Conservation (phyloP, 2,888 invertebrate species). For the Tanypteryx hageni region DNA sequence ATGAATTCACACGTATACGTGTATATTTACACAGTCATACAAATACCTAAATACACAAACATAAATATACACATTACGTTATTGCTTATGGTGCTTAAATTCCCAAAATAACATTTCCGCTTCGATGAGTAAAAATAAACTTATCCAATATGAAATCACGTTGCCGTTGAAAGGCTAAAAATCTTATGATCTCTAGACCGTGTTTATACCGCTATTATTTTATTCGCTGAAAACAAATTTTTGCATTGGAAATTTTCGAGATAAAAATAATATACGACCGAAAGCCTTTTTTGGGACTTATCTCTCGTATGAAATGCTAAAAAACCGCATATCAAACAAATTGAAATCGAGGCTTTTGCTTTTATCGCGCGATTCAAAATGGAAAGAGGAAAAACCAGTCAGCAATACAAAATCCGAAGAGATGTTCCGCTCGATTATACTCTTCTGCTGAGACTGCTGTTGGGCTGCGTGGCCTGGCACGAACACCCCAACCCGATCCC, state of each 20-base stretch:
- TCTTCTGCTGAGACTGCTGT: constrained; percentile 57
- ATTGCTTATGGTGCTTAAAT: too few relatives aligned
- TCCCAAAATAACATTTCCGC: not conserved
- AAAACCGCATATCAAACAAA: constrained; percentile 62
- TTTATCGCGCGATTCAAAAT: constrained; percentile 62
- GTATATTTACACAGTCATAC: too few relatives aligned
- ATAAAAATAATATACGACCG: constrained; percentile 47
- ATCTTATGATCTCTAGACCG: constrained; percentile 31
- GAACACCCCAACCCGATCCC: not conserved
- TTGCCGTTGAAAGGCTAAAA: constrained; percentile 17
- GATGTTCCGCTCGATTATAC: constrained; percentile 63
- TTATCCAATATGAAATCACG: not conserved
- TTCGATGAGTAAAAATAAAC: not conserved
- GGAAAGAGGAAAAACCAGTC: constrained; percentile 60
- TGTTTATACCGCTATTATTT: constrained; percentile 51
- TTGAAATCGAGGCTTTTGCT: constrained; percentile 63
- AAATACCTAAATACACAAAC: too few relatives aligned
- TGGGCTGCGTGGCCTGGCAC: constrained; percentile 57
- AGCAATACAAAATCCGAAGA: constrained; percentile 57
- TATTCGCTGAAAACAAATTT: constrained; percentile 27
- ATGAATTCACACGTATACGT: too few relatives aligned
- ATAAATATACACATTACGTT: too few relatives aligned
- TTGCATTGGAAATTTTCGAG: constrained; percentile 35
- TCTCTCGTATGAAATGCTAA: constrained; percentile 40
- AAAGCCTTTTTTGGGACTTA: constrained; percentile 31